Percentiles rank a stretch among this genome's conserved stretches.
Conservation (phyloP, 1,140 invertebrate genomes). For the Drosophila pseudoananassae region DNA sequence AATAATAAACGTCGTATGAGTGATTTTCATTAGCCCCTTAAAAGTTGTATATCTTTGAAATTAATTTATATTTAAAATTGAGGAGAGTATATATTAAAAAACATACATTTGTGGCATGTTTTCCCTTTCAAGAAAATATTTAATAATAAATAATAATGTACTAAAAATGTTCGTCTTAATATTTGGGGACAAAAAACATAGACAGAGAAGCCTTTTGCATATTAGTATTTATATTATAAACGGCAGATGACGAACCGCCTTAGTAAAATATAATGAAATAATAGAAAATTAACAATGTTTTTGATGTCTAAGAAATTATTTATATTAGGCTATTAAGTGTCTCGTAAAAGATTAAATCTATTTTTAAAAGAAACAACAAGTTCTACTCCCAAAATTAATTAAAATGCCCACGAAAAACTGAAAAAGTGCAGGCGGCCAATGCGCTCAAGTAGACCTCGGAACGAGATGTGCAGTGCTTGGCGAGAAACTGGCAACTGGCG, state of each 20-base stretch:
- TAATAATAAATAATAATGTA: no score
- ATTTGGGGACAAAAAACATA: no score
- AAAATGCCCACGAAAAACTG: neutral
- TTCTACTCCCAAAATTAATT: neutral
- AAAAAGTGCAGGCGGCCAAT: constrained; percentile 6
- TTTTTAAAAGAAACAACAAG: neutral
- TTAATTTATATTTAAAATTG: no score
- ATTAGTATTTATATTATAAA: neutral
- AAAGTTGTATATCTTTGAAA: no score
- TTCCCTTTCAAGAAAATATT: no score
- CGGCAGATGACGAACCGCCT: no score
- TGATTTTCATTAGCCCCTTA: no score
- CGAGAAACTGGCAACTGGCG: constrained; percentile 50
- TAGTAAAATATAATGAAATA: neutral
- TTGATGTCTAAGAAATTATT: neutral
- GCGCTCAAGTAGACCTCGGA: neutral
- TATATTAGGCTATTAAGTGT: no score
- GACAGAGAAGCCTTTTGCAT: neutral
- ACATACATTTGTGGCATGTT: no score
- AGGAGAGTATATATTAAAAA: no score
- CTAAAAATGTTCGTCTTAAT: no score
- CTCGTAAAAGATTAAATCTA: neutral
- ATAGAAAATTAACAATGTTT: neutral
- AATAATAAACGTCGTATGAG: no score
- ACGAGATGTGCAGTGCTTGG: constrained; percentile 35